Percentiles rank a stretch among this genome's conserved stretches.
Conservation (phyloP, 2,113 vertebrate genomes). For the Entomyzon cyanotis region DNA sequence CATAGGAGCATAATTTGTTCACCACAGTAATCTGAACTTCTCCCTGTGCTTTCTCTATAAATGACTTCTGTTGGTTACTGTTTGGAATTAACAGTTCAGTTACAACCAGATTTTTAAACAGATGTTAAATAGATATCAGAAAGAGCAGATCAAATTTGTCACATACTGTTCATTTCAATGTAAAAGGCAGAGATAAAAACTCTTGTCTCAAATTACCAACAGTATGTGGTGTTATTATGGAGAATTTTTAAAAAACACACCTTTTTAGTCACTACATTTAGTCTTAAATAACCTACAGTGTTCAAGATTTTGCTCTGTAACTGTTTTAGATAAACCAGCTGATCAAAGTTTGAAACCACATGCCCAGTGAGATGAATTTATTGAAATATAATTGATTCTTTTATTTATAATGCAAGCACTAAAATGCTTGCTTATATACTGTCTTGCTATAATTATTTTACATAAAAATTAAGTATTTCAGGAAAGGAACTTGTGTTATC, state of each 20-base stretch:
- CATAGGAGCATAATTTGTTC: neutral
- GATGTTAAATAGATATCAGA: neutral
- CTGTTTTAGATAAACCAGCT: neutral
- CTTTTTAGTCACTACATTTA: neutral
- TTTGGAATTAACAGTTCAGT: neutral
- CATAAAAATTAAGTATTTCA: neutral
- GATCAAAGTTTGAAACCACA: neutral
- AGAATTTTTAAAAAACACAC: neutral
- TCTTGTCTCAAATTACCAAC: neutral
- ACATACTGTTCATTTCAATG: neutral
- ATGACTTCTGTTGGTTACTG: neutral
- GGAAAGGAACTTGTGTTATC: neutral
- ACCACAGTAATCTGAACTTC: neutral
- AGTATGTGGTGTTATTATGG: fast-evolving
- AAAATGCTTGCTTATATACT: neutral
- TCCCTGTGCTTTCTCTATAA: neutral
- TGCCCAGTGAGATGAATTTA: neutral
- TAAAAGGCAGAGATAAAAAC: neutral
- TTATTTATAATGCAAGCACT: neutral
- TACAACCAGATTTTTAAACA: neutral
- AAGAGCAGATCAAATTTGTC: neutral
- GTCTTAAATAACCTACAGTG: neutral
- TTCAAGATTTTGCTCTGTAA: neutral
- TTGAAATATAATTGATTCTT: neutral
- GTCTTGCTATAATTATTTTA: neutral